These are phyloP conservation scores for Etheostoma perlongum DNA, from an alignment of 2,797 vertebrate species.

Conservation along the genomic window DNA sequence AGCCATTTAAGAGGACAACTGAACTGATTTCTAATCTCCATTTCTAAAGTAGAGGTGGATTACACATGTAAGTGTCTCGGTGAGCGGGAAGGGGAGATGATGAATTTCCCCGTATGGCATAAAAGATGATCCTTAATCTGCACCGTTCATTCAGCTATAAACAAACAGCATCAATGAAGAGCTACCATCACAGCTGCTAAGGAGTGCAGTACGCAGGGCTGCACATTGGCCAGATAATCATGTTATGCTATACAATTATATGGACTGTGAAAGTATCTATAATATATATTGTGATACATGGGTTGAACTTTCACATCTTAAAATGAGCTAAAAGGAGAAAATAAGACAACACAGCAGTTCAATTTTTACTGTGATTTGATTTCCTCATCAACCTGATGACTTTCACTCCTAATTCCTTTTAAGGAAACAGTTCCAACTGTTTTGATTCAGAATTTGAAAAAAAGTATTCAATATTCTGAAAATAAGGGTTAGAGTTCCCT, in stretches of 20 bases:
- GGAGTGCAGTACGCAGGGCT: not conserved
- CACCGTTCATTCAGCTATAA: constrained; percentile 60
- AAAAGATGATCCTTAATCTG: constrained; percentile 73
- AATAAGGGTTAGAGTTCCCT: not conserved
- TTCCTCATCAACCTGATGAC: not conserved
- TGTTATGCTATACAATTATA: constrained; percentile 32
- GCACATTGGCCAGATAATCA: constrained; percentile 58
- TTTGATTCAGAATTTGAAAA: too few species aligned
- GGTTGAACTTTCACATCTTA: not conserved
- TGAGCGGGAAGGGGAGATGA: constrained; percentile 72
- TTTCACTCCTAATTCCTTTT: not conserved
- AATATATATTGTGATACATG: constrained; percentile 13
- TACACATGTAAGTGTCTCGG: constrained; percentile 44
- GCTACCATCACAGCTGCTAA: constrained; percentile 18
- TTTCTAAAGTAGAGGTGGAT: constrained; percentile 70
- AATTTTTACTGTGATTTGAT: not conserved
- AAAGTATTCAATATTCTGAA: not conserved
- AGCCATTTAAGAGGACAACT: constrained; percentile 41
- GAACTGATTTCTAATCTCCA: constrained; percentile 69
- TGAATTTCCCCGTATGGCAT: constrained; percentile 63
- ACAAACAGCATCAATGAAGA: constrained; percentile 46
- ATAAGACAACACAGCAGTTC: not conserved
- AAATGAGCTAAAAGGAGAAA: not conserved
- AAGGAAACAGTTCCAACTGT: not conserved
- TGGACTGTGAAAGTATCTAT: constrained; percentile 8